phyloP scores from a whole-genome alignment of 2,113 vertebrate genomes.

The Eudyptes chrysolophus region DNA sequence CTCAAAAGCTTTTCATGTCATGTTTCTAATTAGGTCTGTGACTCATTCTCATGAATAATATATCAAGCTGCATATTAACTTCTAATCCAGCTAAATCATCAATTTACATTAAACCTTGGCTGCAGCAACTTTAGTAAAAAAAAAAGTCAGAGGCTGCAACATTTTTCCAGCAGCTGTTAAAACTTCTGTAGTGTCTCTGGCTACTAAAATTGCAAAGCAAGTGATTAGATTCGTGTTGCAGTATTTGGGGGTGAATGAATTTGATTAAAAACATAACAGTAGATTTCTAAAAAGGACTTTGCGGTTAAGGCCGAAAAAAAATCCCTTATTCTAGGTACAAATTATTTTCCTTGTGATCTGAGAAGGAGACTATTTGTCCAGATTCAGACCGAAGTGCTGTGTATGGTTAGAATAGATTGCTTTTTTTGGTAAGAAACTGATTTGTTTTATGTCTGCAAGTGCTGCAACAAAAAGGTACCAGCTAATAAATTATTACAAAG shows the following conservation, averaged over 20 bases:
- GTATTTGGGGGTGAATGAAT: background rate
- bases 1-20: constrained; percentile 51
- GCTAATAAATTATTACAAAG: background rate
- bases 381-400: background rate
- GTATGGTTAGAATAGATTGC: background rate
- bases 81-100: constrained; percentile 51
- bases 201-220: background rate
- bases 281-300: background rate
- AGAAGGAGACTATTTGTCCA: background rate
- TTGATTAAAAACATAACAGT: background rate
- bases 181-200: constrained; percentile 3
- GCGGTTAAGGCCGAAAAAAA: background rate
- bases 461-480: background rate
- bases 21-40: constrained; percentile 61
- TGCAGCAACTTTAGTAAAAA: background rate
- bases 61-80: constrained; percentile 55
- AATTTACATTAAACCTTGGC: constrained; percentile 41
- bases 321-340: background rate
- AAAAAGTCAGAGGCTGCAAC: constrained; percentile 13
- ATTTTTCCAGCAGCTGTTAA: constrained; percentile 41
- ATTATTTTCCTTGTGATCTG: background rate
- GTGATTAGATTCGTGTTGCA: background rate
- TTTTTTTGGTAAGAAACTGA: background rate
- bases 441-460: background rate
- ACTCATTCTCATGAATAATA: constrained; percentile 67